These are phyloP conservation scores for Crenichthys baileyi DNA, from an alignment of 2,797 vertebrate genomes.

Conservation along the genomic window DNA sequence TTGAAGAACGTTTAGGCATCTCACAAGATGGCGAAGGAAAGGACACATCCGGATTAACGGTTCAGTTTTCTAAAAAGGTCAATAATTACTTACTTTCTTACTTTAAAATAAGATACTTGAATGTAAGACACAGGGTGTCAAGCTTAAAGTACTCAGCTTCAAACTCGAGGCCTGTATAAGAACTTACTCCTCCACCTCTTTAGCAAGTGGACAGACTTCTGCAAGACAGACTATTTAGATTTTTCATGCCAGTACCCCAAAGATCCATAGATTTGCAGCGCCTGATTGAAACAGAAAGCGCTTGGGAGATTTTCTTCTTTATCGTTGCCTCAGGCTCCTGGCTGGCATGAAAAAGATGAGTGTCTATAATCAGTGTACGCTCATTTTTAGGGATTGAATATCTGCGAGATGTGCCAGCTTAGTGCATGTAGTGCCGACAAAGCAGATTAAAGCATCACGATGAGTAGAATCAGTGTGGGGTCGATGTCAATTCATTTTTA, in stretches of 20 bases:
- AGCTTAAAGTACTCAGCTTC: neutral
- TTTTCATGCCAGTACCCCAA: neutral
- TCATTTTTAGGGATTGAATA: slow-evolving; percentile 4
- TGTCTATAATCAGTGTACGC: slow-evolving; percentile 19
- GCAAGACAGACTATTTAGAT: neutral
- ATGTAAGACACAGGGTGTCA: neutral
- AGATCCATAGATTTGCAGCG: neutral
- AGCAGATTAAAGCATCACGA: slow-evolving; percentile 12
- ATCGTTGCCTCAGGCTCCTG: slow-evolving; percentile 33
- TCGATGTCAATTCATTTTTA: slow-evolving; percentile 11
- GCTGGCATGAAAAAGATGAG: slow-evolving; percentile 28
- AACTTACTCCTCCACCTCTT: neutral
- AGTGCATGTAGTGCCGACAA: neutral
- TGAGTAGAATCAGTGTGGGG: neutral
- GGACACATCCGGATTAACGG: no score
- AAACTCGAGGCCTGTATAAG: neutral
- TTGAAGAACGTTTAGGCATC: no score
- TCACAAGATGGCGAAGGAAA: no score
- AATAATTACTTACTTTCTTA: neutral
- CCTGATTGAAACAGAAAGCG: slow-evolving; percentile 14
- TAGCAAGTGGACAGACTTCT: neutral
- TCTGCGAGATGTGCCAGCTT: neutral
- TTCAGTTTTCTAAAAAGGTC: neutral
- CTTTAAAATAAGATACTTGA: neutral
- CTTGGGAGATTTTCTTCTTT: slow-evolving; percentile 24